Evolutionary conservation across 1,140 invertebrate species (phyloP), one percentile per base, ranked within the genome.

Genomic region (Drosophila punjabiensis): DNA sequence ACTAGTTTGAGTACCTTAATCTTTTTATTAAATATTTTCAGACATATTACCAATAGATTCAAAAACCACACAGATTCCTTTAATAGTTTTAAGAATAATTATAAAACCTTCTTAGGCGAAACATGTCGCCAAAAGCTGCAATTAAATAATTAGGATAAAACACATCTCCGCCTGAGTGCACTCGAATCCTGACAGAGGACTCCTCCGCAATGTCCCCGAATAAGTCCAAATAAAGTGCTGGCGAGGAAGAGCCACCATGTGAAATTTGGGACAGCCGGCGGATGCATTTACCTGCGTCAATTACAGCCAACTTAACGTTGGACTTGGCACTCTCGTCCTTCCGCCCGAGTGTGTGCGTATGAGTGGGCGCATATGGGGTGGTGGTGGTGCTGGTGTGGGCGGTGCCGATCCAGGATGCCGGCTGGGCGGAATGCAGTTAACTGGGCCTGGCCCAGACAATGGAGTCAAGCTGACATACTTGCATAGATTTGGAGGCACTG

Each of bases 401-500:
- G 30, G 28, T 20, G n/a, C 14, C 18, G 35, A 28, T 37, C 55
- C 55, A 58, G 55, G 55, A 58, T 28, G 20, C 55, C 9, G n/a
- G 7, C 33, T 5, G 24, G 43, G 41, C 58, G 43, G n/a, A 71
- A 45, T 71, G 68, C 68, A 69, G 65, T 68, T 69, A 47, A 71
- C 68, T 71, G 50, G 48, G 64, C 50, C 50, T 53, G 41, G 18
- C 48, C 37, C 64, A 85, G 82, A 85, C 82, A 85, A 85, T 81
- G 75, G 59, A 64, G 45, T 60, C 58, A 65, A 62, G 73, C 79
- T 76, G 82, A 82, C 83, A 87, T 50, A 86, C 50, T 86, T 87
- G 64, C 76, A 82, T 63, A 52, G 59, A 66, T 69, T 81, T 59
- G 32, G 39, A 56, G 68, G 50, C 50, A 24, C 50, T 69, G 32